Evolutionary conservation across 2,888 invertebrate species (phyloP).

Genomic region (Drosophila yooni): DNA sequence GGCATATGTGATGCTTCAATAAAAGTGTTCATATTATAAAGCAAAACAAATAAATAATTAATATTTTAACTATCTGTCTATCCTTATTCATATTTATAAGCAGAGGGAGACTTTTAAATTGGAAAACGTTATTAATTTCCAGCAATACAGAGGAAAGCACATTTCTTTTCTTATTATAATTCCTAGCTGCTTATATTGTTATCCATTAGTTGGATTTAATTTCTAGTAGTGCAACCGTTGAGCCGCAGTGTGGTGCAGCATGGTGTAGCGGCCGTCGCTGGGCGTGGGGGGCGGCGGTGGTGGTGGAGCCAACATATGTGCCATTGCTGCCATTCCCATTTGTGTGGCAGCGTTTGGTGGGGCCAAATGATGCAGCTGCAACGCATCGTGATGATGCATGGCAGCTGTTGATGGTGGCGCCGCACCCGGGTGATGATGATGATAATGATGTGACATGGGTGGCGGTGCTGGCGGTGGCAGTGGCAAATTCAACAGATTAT

Average conservation of each 20-base stretch:
- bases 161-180: not conserved
- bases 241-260: conserved; percentile 82
- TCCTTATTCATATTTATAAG: not conserved
- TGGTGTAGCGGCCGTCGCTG: conserved; percentile 80
- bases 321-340: conserved; percentile 80
- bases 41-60: conserved; percentile 3
- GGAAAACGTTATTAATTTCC: not conserved
- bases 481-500: conserved; percentile 75
- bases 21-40: conserved; percentile 65
- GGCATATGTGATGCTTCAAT: conserved; percentile 45
- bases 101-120: not conserved
- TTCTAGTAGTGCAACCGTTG: conserved; percentile 83
- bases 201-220: no score
- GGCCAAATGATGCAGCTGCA: conserved; percentile 72
- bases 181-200: not conserved
- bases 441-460: conserved; percentile 66
- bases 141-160: not conserved
- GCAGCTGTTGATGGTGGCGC: conserved; percentile 54
- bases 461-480: conserved; percentile 64
- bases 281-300: conserved; percentile 82
- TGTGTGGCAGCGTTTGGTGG: conserved; percentile 77
- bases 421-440: conserved; percentile 66
- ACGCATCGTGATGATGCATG: conserved; percentile 61
- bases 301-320: conserved; percentile 80
- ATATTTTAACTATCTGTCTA: not conserved